A percentile compares a stretch with the other conserved stretches of the same genome.
Evolutionary conservation across 64 coral and sea anemone species (phyloP).

Genomic region (Dendronephthya gigantea): DNA sequence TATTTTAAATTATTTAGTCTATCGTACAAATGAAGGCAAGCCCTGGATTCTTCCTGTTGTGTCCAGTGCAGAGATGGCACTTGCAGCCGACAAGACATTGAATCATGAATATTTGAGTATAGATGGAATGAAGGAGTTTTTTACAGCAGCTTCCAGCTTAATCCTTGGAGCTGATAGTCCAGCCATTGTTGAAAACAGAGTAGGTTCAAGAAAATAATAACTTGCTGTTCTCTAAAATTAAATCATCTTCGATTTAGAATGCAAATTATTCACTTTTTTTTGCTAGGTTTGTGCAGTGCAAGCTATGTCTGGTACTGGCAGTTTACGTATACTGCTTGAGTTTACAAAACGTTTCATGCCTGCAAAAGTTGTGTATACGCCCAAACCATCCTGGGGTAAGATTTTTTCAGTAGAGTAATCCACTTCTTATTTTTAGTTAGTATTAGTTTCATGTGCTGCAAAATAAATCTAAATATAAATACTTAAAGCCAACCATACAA

Average conservation of each 20-base stretch:
- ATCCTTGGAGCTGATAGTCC: constrained; percentile 59
- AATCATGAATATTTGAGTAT: constrained; percentile 89
- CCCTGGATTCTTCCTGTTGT: constrained; percentile 90
- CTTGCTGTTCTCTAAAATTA: too few relatives aligned
- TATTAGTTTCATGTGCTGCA: too few relatives aligned
- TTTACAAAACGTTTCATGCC: constrained; percentile 45
- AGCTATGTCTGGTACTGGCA: constrained; percentile 65
- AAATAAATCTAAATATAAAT: too few relatives aligned
- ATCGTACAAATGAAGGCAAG: constrained; percentile 61
- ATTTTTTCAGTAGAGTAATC: not conserved
- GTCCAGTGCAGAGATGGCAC: constrained; percentile 44
- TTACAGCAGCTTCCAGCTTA: constrained; percentile 50
- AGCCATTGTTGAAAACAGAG: constrained; percentile 71
- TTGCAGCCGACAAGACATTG: constrained; percentile 52
- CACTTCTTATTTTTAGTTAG: not conserved
- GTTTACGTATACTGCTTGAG: constrained; percentile 56
- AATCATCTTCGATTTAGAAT: too few relatives aligned
- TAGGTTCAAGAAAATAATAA: too few relatives aligned
- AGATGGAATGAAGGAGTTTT: constrained; percentile 60
- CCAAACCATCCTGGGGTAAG: constrained; percentile 99
- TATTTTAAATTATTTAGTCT: constrained; percentile 41
- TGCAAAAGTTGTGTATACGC: constrained; percentile 52
- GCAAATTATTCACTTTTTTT: too few relatives aligned
- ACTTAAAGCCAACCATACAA: constrained; percentile 66
- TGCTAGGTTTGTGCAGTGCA: constrained; percentile 62